A percentile compares a stretch with the other conserved stretches of the same genome.
Evolutionary conservation across 2,113 vertebrate species (phyloP).

Genomic region (Tiliqua scincoides): DNA sequence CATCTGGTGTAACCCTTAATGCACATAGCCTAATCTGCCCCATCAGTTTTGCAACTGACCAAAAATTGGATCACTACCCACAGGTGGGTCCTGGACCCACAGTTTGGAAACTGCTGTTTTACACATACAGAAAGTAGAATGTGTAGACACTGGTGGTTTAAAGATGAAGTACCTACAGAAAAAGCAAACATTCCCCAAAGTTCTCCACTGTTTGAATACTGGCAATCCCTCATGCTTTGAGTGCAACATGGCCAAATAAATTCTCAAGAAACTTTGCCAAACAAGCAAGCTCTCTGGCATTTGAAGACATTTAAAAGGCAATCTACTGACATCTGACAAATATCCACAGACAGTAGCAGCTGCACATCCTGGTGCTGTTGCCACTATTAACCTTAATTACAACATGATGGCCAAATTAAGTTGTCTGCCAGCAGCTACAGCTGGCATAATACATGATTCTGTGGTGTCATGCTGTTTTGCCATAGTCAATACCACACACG

Average conservation of each 20-base stretch:
- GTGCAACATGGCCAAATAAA: constrained; percentile 9
- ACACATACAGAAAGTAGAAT: constrained; percentile 28
- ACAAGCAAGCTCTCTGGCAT: constrained; percentile 19
- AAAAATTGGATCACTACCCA: too few species aligned
- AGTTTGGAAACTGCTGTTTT: too few species aligned
- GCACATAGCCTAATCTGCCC: too few species aligned
- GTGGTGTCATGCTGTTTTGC: constrained; percentile 57
- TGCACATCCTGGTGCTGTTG: constrained; percentile 48
- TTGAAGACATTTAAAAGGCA: constrained; percentile 54
- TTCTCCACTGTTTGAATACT: constrained; percentile 14
- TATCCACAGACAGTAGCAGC: constrained; percentile 58
- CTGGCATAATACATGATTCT: constrained; percentile 61
- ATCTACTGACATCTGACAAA: constrained; percentile 50
- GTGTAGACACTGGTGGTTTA: constrained; percentile 29
- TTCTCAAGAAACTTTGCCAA: constrained; percentile 18
- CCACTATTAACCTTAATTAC: constrained; percentile 62
- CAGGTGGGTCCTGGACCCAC: too few species aligned
- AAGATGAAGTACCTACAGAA: constrained; percentile 30
- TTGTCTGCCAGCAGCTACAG: constrained; percentile 68
- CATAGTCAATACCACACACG: constrained; percentile 49
- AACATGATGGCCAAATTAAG: constrained; percentile 66
- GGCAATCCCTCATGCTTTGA: background rate
- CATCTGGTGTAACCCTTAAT: too few species aligned
- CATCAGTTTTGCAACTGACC: too few species aligned
- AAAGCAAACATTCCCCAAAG: background rate